phyloP scores from a whole-genome alignment of 2,113 vertebrate genomes.

The Axis porcinus region DNA sequence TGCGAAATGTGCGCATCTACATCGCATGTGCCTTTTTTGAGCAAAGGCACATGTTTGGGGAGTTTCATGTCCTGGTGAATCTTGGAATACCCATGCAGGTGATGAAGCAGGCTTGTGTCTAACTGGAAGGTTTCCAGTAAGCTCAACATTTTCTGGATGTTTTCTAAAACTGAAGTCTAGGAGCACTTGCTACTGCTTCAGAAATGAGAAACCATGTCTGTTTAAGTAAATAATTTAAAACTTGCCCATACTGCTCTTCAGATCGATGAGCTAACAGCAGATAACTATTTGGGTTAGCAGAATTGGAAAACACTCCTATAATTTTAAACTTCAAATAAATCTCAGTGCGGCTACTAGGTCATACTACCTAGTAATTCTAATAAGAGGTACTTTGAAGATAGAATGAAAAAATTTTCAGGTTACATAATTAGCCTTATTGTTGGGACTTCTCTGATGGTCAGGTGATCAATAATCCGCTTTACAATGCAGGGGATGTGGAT shows the following conservation, averaged over 20 bases:
- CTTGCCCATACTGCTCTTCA: not conserved
- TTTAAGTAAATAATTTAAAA: conserved; percentile 11
- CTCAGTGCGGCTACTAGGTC: not conserved
- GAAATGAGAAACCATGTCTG: conserved; percentile 75
- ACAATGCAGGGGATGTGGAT: not conserved
- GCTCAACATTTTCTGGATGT: conserved; percentile 93
- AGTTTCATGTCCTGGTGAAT: conserved; percentile 92
- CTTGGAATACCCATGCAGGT: conserved; percentile 97
- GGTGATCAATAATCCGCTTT: not conserved
- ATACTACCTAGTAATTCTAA: not conserved
- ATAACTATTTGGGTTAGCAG: not conserved
- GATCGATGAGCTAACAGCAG: not conserved
- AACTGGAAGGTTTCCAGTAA: conserved; percentile 95
- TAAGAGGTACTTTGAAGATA: not conserved
- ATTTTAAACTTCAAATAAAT: conserved; percentile 25
- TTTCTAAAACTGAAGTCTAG: conserved; percentile 96
- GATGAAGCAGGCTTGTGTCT: conserved; percentile 94
- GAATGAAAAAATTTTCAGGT: not conserved
- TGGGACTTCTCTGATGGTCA: not conserved
- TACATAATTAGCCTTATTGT: not conserved
- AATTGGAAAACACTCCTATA: not conserved
- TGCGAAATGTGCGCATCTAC: too few species aligned
- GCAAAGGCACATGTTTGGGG: conserved; percentile 91
- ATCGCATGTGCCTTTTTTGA: conserved; percentile 87
- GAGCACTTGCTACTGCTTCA: conserved; percentile 94